Base-by-base conservation (phyloP, 2,888 invertebrate genomes). In the Lochmaea capreae region DNA sequence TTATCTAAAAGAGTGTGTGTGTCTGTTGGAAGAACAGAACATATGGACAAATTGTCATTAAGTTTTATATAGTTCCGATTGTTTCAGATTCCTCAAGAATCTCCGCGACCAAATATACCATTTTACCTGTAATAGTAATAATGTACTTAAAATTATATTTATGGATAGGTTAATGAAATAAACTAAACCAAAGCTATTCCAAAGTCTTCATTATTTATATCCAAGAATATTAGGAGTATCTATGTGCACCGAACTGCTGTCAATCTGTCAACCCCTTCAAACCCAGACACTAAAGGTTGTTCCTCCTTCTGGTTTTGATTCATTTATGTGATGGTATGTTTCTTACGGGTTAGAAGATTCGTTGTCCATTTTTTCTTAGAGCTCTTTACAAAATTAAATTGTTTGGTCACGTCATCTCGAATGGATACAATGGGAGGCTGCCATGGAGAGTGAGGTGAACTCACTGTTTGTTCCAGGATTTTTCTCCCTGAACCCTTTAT, bases 31-130 rank as follows among this genome's bases (percentile, higher is more conserved):
- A 57, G 3, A 22, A 43, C 57, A 71, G 54, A 43, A 42, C 26
- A 61, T 14, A 22, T 6, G 14, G 43, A 43, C 59, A 22, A 61
- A 16, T 26, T 54, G 18, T 63, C 57, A 59, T 18, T 59, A 68
- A 72, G 66, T 46, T 67, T 66, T 68, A 58, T 73, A 73, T 68
- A 73, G 73, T 57, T 73, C 68, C 68, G 43, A 49, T 68, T 73
- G 43, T 73, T 73, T 65, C 73, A 73, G 73, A 73, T 73, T 73
- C 73, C 3, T 39, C 62, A 16, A 65, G 68, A 39, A 65, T 12
- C 46, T 57, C 52, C 18, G 46, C 68, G 18, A 65, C 57, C 33
- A 68, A 73, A 65, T 68, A 57, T 39, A 63, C 59, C 16, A 26
- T 72, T n/a, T 54, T 68, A 52, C 65, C 72, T 16, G 43, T 72